Evolutionary conservation across 2,888 invertebrate genomes (phyloP).

Genomic region (Rotaria sp.): DNA sequence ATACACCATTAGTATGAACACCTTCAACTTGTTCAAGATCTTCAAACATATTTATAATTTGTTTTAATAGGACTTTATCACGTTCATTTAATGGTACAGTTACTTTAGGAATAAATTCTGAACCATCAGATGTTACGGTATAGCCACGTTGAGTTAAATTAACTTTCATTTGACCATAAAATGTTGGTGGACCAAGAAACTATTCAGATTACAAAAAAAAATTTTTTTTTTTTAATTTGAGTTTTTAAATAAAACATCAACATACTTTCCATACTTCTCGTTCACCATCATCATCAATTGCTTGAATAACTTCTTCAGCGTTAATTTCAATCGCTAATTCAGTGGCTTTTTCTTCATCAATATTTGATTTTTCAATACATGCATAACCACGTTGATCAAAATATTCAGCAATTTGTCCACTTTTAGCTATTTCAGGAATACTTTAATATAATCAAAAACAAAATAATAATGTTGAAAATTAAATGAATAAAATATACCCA

Average conservation of each 20-base stretch:
- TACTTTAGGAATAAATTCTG: slow-evolving; percentile 9
- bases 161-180: slow-evolving; percentile 8
- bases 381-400: not conserved
- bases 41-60: not conserved
- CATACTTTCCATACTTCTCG: not conserved
- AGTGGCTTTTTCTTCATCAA: not conserved
- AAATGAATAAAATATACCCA: not conserved
- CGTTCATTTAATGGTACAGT: not conserved
- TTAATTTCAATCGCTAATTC: not conserved
- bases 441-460: not conserved
- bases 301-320: not conserved
- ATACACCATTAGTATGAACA: slow-evolving; percentile 19
- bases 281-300: not conserved
- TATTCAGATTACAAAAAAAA: not conserved
- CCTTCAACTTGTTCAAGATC: not conserved
- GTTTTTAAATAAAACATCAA: not conserved
- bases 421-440: not conserved
- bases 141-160: not conserved
- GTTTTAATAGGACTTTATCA: not conserved
- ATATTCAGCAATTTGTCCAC: not conserved
- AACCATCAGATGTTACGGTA: not conserved
- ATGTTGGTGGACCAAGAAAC: slow-evolving; percentile 26
- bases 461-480: too few relatives aligned
- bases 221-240: too few relatives aligned
- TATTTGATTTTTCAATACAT: not conserved